Conservation (phyloP, 2,888 invertebrate species). For the Endomychus coccineus region DNA sequence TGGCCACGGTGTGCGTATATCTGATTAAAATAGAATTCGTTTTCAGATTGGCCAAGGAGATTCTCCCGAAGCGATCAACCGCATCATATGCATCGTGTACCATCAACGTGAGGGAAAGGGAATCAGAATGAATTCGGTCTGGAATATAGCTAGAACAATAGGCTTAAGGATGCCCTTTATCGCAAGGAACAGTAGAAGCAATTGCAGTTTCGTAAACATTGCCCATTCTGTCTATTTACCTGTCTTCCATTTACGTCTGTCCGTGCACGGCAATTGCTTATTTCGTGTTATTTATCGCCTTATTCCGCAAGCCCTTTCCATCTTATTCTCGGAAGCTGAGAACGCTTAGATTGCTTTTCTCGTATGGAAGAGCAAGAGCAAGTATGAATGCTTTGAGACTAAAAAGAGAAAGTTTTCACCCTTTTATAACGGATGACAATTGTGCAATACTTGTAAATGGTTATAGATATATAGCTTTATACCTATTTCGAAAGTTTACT, state of each 20-base stretch:
- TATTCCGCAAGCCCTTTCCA: conserved; percentile 32
- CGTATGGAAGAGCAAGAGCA: no score
- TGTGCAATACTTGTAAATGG: not conserved
- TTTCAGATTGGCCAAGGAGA: no score
- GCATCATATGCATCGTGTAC: no score
- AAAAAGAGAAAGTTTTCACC: conserved; percentile 4
- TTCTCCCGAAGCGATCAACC: no score
- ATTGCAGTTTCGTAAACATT: conserved; percentile 36
- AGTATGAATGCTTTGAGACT: no score
- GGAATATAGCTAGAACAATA: no score
- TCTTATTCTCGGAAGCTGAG: conserved; percentile 21
- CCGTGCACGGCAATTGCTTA: conserved; percentile 25
- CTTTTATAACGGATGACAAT: not conserved
- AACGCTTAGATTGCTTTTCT: conserved; percentile 16
- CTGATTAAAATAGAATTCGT: no score
- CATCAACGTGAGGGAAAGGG: no score
- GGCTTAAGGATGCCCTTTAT: conserved; percentile 35
- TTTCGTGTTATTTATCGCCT: conserved; percentile 39
- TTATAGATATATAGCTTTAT: no score
- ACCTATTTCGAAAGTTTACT: no score
- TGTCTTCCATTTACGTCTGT: conserved; percentile 25
- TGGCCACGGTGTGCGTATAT: no score
- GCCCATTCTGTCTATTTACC: conserved; percentile 32
- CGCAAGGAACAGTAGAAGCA: conserved; percentile 32
- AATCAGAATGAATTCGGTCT: no score